Conservation (phyloP, 2,888 invertebrate species). For the Agriopis aurantiaria region DNA sequence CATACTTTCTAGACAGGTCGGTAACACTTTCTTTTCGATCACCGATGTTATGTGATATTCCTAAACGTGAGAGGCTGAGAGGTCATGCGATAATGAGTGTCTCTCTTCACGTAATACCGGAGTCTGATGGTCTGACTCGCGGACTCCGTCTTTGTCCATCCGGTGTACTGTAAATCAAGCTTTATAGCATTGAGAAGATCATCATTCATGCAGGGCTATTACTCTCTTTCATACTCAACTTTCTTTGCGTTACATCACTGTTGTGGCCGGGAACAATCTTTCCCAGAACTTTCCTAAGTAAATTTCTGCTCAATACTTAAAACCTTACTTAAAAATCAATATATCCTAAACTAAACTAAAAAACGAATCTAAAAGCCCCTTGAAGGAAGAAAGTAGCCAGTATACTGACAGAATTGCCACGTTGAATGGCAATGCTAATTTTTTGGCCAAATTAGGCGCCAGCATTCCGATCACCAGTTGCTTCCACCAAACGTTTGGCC, state of each 20-base stretch:
- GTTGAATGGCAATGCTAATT: too few species aligned
- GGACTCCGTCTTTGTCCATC: neutral
- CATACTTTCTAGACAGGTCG: conserved; percentile 36
- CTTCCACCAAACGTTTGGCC: too few species aligned
- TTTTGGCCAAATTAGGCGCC: too few species aligned
- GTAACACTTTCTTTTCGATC: conserved; percentile 41
- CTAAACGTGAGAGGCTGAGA: conserved; percentile 31
- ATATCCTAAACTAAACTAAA: too few species aligned
- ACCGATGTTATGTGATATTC: conserved; percentile 28
- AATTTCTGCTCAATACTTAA: too few species aligned
- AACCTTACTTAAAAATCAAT: too few species aligned
- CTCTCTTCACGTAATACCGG: conserved; percentile 10
- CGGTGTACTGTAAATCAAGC: neutral
- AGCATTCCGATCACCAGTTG: too few species aligned
- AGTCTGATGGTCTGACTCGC: neutral
- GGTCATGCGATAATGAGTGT: conserved; percentile 37
- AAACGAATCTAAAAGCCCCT: too few species aligned
- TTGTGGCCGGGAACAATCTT: neutral
- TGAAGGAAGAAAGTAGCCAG: too few species aligned
- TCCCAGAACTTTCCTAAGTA: too few species aligned
- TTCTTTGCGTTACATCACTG: neutral
- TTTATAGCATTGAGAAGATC: too few species aligned
- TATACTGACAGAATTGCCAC: too few species aligned
- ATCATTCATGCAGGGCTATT: neutral
- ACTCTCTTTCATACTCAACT: neutral